Evolutionary conservation across 2,888 invertebrate species (phyloP), one percentile per base, ranked within the genome.

Genomic region (Nemapogon koenigi): DNA sequence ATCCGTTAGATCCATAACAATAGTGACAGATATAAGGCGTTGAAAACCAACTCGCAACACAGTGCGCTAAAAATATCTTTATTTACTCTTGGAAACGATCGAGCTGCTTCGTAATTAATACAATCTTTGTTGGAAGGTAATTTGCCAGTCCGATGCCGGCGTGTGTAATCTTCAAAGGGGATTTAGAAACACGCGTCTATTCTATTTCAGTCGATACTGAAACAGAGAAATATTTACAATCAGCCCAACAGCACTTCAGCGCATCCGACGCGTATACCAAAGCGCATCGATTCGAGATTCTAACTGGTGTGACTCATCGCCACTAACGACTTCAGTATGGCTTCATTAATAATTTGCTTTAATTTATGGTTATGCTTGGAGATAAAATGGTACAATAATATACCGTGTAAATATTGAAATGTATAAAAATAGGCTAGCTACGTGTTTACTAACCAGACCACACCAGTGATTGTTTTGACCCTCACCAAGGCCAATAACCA

Each of bases 191-290:
- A 75, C 68, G 72, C 76, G 76, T 75, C 76, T 75, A 64, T 65
- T 75, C 76, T 78, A 78, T 78, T 78, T 76, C 62, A 57, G 76
- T 72, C 68, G 63, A 72, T 75, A 71, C 72, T 33, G 72, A 73
- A 78, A 76, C 76, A 76, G 75, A 72, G 76, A 72, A 78, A 76
- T 78, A 76, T 78, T 78, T 78, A 76, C 78, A 76, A 76, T 75
- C 75, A 30, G 70, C 69, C 64, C 65, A 66, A 66, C 62, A 73
- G 68, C 73, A 76, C 78, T 76, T 71, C 73, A 69, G 68, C 78
- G 73, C 75, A 76, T 78, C 78, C 75, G 76, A 72, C 62, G 68
- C 65, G 69, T 75, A 73, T 76, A 61, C 69, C 66, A 28, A 58
- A 64, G 64, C 71, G 75, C 73, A 73, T 73, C 67, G 73, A 69